Percentiles rank a stretch among this genome's conserved stretches.
Evolutionary conservation across 2,888 invertebrate genomes (phyloP).

Genomic region (Aphodius sticticus): DNA sequence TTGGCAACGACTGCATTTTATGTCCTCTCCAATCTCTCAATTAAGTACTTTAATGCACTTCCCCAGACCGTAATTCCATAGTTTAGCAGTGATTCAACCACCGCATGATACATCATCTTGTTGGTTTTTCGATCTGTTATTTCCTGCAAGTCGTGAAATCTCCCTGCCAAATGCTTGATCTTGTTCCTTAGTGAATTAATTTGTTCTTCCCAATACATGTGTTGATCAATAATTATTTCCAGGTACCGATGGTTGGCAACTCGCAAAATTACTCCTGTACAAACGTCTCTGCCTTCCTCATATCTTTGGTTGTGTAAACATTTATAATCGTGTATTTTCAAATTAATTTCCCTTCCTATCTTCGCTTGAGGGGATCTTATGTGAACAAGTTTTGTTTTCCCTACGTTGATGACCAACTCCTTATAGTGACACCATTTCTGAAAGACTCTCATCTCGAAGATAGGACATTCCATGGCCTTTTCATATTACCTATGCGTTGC

Average conservation of each 20-base stretch:
- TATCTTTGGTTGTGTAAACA: constrained; percentile 6
- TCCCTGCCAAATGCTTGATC: not conserved
- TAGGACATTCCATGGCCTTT: not conserved
- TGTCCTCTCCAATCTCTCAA: not conserved
- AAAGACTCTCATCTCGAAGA: not conserved
- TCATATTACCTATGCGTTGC: not conserved
- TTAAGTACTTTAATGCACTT: not conserved
- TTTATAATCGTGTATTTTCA: not conserved
- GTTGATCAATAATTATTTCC: not conserved
- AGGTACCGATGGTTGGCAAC: not conserved
- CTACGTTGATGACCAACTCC: constrained; percentile 7
- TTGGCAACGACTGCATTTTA: not conserved
- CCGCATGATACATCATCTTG: not conserved
- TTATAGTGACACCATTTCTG: constrained; percentile 17
- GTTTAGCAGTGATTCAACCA: not conserved
- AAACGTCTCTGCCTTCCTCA: not conserved
- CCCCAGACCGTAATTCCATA: not conserved
- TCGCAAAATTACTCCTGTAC: not conserved
- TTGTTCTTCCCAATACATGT: not conserved
- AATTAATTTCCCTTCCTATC: not conserved
- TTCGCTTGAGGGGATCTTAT: constrained; percentile 7
- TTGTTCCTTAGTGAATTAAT: not conserved
- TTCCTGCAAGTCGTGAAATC: not conserved
- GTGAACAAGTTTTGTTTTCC: constrained; percentile 7
- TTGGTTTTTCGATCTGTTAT: not conserved